Evolutionary conservation across 2,113 vertebrate species (phyloP).

Genomic region (Ovis canadensis): DNA sequence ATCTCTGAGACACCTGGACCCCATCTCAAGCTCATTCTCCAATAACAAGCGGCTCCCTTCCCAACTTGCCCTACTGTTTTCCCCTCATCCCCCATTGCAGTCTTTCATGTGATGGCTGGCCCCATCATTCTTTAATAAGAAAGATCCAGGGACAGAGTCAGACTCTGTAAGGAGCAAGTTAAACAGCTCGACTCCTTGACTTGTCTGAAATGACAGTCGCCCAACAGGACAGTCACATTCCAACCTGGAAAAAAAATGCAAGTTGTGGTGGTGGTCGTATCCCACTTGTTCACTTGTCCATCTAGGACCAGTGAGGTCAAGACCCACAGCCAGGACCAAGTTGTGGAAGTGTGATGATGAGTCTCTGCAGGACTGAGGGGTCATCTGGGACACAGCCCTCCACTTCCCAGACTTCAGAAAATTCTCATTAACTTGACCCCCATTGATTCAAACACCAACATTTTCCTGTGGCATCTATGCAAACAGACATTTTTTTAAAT

Average conservation of each 20-base stretch:
- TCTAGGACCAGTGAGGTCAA: not conserved
- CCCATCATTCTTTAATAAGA: not conserved
- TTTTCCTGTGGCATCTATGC: not conserved
- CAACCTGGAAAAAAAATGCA: not conserved
- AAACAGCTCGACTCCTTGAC: not conserved
- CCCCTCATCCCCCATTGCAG: not conserved
- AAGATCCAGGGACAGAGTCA: not conserved
- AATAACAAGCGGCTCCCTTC: not conserved
- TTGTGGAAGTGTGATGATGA: not conserved
- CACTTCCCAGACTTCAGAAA: not conserved
- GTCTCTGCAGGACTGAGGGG: not conserved
- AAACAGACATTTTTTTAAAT: not conserved
- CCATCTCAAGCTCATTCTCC: not conserved
- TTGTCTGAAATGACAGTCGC: not conserved
- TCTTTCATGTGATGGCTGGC: not conserved
- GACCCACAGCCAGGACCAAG: not conserved
- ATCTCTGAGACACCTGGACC: not conserved
- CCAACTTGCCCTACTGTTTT: not conserved
- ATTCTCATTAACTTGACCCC: not conserved
- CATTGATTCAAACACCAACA: not conserved
- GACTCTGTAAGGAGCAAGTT: not conserved
- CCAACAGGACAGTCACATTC: not conserved
- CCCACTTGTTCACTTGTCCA: not conserved
- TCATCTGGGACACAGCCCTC: not conserved
- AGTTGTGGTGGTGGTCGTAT: too few relatives aligned